phyloP scores from a whole-genome alignment of 1,140 invertebrate genomes.

The Stenopsyche tienmushanensis region DNA sequence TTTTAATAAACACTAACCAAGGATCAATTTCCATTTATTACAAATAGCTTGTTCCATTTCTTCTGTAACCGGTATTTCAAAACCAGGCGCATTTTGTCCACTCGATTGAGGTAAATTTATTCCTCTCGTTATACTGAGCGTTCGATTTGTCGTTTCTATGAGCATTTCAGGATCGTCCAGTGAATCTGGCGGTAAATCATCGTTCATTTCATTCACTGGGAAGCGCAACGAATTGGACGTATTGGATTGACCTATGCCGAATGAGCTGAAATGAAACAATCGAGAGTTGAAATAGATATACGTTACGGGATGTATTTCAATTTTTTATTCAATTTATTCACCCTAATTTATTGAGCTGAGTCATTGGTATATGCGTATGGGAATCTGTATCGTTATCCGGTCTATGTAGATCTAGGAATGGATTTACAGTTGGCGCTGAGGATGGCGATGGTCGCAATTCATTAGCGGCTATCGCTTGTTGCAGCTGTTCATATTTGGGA shows the following conservation, averaged over 20 bases:
- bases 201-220: conserved; percentile 31
- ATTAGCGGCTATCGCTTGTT: conserved; percentile 87
- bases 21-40: conserved; percentile 80
- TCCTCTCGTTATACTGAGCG: conserved; percentile 21
- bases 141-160: conserved; percentile 37
- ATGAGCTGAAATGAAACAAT: conserved; percentile 30
- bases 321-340: conserved; percentile 14
- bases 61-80: conserved; percentile 56
- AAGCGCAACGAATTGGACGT: conserved; percentile 32
- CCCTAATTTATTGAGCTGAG: conserved; percentile 44
- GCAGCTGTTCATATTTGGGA: conserved; percentile 92
- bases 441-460: conserved; percentile 68
- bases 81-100: conserved; percentile 42
- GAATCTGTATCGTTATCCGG: conserved; percentile 43
- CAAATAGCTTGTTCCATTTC: conserved; percentile 79
- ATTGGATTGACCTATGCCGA: conserved; percentile 34
- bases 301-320: not conserved
- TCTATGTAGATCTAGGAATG: conserved; percentile 54
- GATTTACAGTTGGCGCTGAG: conserved; percentile 57
- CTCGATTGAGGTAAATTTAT: conserved; percentile 29
- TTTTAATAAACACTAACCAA: conserved; percentile 46
- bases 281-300: not conserved
- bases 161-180: conserved; percentile 34
- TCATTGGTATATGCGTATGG: conserved; percentile 50
- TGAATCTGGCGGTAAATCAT: conserved; percentile 30